phyloP scores from a whole-genome alignment of 2,113 vertebrate species.

The Nymphicus hollandicus region DNA sequence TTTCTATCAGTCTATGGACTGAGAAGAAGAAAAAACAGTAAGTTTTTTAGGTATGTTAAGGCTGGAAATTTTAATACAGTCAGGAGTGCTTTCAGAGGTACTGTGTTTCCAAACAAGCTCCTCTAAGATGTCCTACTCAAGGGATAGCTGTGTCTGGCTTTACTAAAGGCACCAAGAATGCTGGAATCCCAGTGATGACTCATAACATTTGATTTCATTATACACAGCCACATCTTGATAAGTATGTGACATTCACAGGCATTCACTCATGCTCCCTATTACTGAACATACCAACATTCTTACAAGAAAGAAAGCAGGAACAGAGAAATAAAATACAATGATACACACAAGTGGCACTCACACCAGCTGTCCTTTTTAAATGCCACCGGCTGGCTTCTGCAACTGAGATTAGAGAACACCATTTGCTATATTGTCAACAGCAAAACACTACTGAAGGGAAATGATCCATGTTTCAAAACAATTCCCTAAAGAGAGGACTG shows the following conservation, averaged over 20 bases:
- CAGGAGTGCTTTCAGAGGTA: background rate
- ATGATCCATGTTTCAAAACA: background rate
- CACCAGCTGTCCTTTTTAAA: background rate
- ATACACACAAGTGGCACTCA: background rate
- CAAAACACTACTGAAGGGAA: background rate
- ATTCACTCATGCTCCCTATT: background rate
- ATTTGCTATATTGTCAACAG: background rate
- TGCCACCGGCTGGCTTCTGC: background rate
- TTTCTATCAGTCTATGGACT: background rate
- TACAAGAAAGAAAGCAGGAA: background rate
- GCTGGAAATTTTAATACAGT: background rate
- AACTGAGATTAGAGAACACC: background rate
- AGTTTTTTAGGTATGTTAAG: background rate
- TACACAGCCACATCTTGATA: too few relatives aligned
- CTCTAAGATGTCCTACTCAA: fast-evolving
- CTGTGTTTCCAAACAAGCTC: background rate
- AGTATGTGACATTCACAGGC: background rate
- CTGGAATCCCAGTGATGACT: background rate
- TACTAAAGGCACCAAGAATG: background rate
- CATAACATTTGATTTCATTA: background rate
- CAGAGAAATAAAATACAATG: background rate
- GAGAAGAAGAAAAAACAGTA: background rate
- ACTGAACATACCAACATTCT: background rate
- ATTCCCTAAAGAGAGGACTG: background rate
- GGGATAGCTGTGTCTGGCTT: background rate